Evolutionary conservation across 2,888 invertebrate genomes (phyloP), one percentile per base, ranked within the genome.

Genomic region (Petrophora chlorosata): DNA sequence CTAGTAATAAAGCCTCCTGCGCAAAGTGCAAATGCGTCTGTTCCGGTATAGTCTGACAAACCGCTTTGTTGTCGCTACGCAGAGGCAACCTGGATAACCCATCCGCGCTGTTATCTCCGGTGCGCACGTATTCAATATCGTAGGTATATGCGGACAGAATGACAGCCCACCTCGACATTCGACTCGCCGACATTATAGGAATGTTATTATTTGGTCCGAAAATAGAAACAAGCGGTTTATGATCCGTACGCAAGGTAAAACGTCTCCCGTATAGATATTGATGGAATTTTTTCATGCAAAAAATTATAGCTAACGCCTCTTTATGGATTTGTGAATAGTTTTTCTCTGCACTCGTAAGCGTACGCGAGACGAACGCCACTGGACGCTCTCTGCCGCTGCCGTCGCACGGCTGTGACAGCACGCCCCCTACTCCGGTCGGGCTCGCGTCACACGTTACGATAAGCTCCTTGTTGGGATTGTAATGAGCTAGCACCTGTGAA

Each of bases 361-460:
- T 51, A 2, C 66, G 52, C 3, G 65, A 67, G 3, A 49, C 59
- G 33, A 55, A 70, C 0, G 58, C 59, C 2, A 67, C 48, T 3
- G 63, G 61, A 3, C 44, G 44, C 25, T 44, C 44, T 12, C 61
- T 63, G 12, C 60, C 42, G 4, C 9, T 9, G 30, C 30, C n/a
- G n/a, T n/a, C n/a, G n/a, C n/a, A n/a, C 22, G 22, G 22, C 22
- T 22, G 22, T 8, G 22, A 22, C 4, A 22, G 2, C 2, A 22
- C 2, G 13, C 23, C 46, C 0, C 57, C 52, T 0, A 63, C 4
- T 0, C 61, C 56, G 1, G 42, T 42, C 32, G 57, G 39, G 25
- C 63, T 61, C 4, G 53, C 61, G 36, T 67, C 67, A 13, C 61
- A 59, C 0, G 60, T 65, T 22, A 67, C 9, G 0, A 63, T 16